Evolutionary conservation across 2,888 invertebrate genomes (phyloP), one percentile per base, ranked within the genome.

Genomic region (Pantelozetes paolii): DNA sequence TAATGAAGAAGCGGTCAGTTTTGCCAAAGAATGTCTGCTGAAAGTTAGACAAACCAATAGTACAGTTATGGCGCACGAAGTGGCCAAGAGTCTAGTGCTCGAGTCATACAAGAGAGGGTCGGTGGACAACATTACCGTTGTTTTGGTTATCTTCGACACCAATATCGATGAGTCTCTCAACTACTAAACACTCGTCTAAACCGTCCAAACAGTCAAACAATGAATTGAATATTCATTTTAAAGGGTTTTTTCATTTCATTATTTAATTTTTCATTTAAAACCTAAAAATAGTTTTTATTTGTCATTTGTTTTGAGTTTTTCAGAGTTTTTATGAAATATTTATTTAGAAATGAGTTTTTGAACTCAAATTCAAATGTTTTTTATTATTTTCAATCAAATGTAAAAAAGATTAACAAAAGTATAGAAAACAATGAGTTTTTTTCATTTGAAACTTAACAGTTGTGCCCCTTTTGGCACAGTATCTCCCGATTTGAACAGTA

Each of bases 81-180:
- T 94, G 76, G 95, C 96, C 73, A 94, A 93, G 83, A 92, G 92
- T 81, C 86, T 97, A 78, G 90, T 92, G 28, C 85, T 93, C 78
- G 92, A 94, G 83, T 93, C 96, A 18, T 94, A 91, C 83, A 89
- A 91, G 80, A 88, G 92, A 79, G 95, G 95, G 59, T 95, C 95
- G 1, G 87, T 92, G 76, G 97, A 97, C 84, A 97, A 97, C 83
- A 94, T 97, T 75, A 94, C 95, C 59, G 94, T 96, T 75, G 86
- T 97, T 83, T 87, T 97, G 18, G 77, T 75, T 13, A 18, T 75
- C 45, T 74, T 75, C 77, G 74, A 77, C 79, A 36, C 9, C 32
- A 28, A 62, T 62, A 26, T 28, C 26, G 62, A 62, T 30, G 62
- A 62, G 2, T 8, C n/a, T 2, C n/a, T n/a, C 2, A 45, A 45